A percentile compares a stretch with the other conserved stretches of the same genome.
These are phyloP conservation scores for Coelinius sp. DNA, from an alignment of 2,888 invertebrate species.

Conservation along the genomic window DNA sequence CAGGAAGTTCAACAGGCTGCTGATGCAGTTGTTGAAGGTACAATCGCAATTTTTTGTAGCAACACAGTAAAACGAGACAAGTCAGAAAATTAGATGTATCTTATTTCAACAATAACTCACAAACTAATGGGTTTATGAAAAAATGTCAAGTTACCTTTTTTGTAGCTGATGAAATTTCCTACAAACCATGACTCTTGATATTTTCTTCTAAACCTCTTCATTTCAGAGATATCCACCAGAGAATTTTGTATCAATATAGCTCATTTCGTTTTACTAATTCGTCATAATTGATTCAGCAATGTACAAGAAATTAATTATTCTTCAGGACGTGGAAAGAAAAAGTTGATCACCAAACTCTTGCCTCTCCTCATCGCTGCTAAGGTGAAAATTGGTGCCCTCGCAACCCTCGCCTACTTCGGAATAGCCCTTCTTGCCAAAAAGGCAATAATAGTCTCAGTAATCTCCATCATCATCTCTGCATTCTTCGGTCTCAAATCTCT, in stretches of 20 bases:
- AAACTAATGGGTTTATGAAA: too few relatives aligned
- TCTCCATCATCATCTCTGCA: slow-evolving; percentile 75
- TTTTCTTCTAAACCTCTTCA: too few relatives aligned
- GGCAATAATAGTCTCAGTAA: slow-evolving; percentile 75
- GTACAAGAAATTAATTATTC: background rate
- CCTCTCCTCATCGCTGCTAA: slow-evolving; percentile 76
- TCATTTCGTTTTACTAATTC: too few relatives aligned
- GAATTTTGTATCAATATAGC: too few relatives aligned
- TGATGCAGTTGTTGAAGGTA: slow-evolving; percentile 75
- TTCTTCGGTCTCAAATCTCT: slow-evolving; percentile 70
- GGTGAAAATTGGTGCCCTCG: slow-evolving; percentile 74
- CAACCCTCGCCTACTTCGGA: slow-evolving; percentile 74
- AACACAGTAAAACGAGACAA: too few relatives aligned
- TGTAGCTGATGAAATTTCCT: too few relatives aligned
- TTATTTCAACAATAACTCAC: too few relatives aligned
- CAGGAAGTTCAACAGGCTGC: slow-evolving; percentile 74
- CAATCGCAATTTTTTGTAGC: slow-evolving; percentile 30
- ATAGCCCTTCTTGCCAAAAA: slow-evolving; percentile 77
- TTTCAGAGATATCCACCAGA: too few relatives aligned
- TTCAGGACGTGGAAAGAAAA: slow-evolving; percentile 75
- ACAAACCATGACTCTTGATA: too few relatives aligned
- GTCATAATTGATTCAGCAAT: background rate
- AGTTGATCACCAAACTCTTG: slow-evolving; percentile 73
- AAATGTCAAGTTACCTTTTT: too few relatives aligned
- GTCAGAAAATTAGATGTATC: too few relatives aligned